These are phyloP conservation scores for Drosophila pallidifrons DNA, from an alignment of 1,140 invertebrate species.

Conservation along the genomic window DNA sequence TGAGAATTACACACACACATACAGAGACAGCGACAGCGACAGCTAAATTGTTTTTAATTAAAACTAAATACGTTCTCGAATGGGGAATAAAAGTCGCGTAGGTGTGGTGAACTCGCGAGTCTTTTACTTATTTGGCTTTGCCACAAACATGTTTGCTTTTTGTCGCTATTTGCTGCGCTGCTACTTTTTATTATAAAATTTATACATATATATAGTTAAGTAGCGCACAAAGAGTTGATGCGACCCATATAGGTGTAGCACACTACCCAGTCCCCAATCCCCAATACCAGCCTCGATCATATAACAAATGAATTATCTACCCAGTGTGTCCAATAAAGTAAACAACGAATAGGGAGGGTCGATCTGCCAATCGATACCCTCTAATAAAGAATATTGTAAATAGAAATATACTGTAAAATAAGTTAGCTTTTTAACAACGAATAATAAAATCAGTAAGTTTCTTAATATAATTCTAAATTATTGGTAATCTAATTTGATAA, in stretches of 20 bases:
- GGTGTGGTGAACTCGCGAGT: constrained; percentile 66
- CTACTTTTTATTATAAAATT: constrained; percentile 31
- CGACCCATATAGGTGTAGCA: constrained; percentile 29
- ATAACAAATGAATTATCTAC: constrained; percentile 8
- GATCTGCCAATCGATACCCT: not conserved
- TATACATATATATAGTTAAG: constrained; percentile 37
- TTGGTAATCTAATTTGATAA: no score
- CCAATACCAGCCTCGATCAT: constrained; percentile 1
- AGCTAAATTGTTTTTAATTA: constrained; percentile 74
- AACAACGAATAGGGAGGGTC: not conserved
- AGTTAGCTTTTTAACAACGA: no score
- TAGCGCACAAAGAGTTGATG: constrained; percentile 42
- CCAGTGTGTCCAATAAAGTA: not conserved
- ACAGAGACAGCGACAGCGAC: constrained; percentile 1
- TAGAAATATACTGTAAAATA: no score
- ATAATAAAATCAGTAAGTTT: no score
- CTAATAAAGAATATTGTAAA: no score
- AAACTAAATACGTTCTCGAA: constrained; percentile 56
- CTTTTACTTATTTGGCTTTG: constrained; percentile 64
- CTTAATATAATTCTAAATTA: no score
- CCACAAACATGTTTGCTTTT: constrained; percentile 63
- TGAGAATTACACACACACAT: constrained; percentile 11
- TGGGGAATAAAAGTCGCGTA: constrained; percentile 51
- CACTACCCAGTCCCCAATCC: not conserved
- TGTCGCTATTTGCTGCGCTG: constrained; percentile 15